Percentiles rank a stretch among this genome's conserved stretches.
Conservation (phyloP, 1,140 invertebrate species). For the Temnothorax curvispinosus region DNA sequence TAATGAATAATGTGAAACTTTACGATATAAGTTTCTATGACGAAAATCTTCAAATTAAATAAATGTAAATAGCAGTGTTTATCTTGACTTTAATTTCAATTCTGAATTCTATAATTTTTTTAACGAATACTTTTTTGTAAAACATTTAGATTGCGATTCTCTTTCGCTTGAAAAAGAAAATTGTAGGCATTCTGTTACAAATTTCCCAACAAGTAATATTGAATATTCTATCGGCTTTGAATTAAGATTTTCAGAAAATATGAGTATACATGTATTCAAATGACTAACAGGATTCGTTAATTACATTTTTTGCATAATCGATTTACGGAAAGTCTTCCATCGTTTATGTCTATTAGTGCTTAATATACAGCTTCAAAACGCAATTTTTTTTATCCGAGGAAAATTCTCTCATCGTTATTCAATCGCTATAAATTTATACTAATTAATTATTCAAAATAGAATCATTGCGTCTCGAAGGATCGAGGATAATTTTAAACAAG, state of each 20-base stretch:
- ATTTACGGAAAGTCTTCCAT: background rate
- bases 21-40: background rate
- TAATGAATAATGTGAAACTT: background rate
- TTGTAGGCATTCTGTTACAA: background rate
- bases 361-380: background rate
- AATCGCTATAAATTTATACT: background rate
- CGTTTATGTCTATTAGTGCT: background rate
- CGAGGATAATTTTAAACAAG: background rate
- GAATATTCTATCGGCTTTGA: background rate
- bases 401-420: background rate
- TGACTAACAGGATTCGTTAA: background rate
- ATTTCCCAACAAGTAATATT: background rate
- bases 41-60: background rate
- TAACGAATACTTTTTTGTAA: background rate
- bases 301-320: background rate
- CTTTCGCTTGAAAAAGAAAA: background rate
- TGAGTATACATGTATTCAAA: background rate
- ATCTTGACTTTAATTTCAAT: background rate
- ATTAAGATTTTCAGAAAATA: background rate
- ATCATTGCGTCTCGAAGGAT: background rate
- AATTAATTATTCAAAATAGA: background rate
- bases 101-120: background rate
- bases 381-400: background rate
- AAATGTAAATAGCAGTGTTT: background rate
- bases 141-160: background rate